A percentile compares a stretch with the other conserved stretches of the same genome.
phyloP scores from a whole-genome alignment of 2,888 invertebrate genomes.

The Molanna angustata region DNA sequence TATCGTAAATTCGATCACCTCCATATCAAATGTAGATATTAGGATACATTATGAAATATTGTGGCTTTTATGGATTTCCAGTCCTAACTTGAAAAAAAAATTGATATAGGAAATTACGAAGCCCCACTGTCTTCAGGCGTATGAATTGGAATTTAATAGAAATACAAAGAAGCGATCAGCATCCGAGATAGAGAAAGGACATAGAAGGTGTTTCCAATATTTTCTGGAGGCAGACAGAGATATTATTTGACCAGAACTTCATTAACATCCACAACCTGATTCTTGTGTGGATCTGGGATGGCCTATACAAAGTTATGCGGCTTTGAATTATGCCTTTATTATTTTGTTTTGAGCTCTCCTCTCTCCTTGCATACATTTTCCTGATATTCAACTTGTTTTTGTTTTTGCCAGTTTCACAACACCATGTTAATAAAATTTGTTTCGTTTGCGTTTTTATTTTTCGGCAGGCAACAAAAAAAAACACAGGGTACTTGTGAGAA shows the following conservation, averaged over 20 bases:
- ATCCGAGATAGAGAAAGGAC: slow-evolving; percentile 13
- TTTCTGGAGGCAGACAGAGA: too few species aligned
- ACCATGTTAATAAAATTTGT: slow-evolving; percentile 19
- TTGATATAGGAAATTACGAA: too few species aligned
- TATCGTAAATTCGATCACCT: neutral
- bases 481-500: slow-evolving; percentile 1
- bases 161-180: slow-evolving; percentile 33
- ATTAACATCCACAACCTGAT: neutral
- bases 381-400: slow-evolving; percentile 15
- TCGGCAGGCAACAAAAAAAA: neutral
- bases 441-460: slow-evolving; percentile 10
- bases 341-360: slow-evolving; percentile 19
- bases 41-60: too few species aligned
- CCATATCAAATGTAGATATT: neutral
- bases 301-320: neutral
- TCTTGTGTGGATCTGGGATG: neutral
- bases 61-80: too few species aligned
- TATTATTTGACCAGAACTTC: neutral
- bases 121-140: slow-evolving; percentile 31
- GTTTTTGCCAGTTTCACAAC: slow-evolving; percentile 17
- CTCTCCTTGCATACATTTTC: slow-evolving; percentile 17
- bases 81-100: too few species aligned
- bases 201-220: slow-evolving; percentile 22
- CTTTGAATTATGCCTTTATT: slow-evolving; percentile 23
- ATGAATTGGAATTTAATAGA: slow-evolving; percentile 33